Percentiles rank a stretch among this genome's conserved stretches.
These are phyloP conservation scores for Leptinotarsa defecta DNA, from an alignment of 1,140 invertebrate species.

Conservation along the genomic window DNA sequence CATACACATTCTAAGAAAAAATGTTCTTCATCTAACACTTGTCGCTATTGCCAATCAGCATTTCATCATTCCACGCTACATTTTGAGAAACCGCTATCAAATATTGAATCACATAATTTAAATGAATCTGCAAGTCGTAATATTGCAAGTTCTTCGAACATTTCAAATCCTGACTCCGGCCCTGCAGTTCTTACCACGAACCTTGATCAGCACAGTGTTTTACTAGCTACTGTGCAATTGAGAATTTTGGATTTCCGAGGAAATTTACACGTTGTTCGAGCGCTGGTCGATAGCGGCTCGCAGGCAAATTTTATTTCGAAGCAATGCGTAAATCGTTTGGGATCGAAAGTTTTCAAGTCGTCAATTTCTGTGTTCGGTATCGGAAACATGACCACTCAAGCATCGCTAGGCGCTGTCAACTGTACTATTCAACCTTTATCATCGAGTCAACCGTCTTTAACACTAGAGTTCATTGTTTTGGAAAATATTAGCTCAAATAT, in stretches of 20 bases:
- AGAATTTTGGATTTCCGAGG: slow-evolving; percentile 10
- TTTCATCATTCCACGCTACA: slow-evolving; percentile 14
- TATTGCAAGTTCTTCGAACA: not conserved
- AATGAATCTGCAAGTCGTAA: not conserved
- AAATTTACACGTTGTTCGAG: slow-evolving; percentile 6
- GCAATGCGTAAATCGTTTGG: not conserved
- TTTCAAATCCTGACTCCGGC: no score
- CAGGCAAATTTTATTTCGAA: slow-evolving; percentile 15
- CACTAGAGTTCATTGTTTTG: not conserved
- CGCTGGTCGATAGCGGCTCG: not conserved
- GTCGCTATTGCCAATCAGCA: not conserved
- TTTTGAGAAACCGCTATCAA: slow-evolving; percentile 11
- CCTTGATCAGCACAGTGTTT: not conserved
- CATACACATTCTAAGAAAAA: slow-evolving; percentile 11
- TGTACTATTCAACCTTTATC: not conserved
- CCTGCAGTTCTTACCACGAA: slow-evolving; percentile 2
- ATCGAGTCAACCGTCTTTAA: not conserved
- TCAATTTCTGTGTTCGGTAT: not conserved
- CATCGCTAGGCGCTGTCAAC: not conserved
- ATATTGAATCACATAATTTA: not conserved
- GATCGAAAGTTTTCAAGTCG: not conserved
- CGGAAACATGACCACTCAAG: slow-evolving; percentile 12
- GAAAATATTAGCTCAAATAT: slow-evolving; percentile 12
- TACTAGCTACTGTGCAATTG: slow-evolving; percentile 1
- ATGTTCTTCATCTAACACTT: slow-evolving; percentile 1